These are phyloP conservation scores for Aphidius colemani DNA, from an alignment of 2,888 invertebrate genomes.

Conservation along the genomic window DNA sequence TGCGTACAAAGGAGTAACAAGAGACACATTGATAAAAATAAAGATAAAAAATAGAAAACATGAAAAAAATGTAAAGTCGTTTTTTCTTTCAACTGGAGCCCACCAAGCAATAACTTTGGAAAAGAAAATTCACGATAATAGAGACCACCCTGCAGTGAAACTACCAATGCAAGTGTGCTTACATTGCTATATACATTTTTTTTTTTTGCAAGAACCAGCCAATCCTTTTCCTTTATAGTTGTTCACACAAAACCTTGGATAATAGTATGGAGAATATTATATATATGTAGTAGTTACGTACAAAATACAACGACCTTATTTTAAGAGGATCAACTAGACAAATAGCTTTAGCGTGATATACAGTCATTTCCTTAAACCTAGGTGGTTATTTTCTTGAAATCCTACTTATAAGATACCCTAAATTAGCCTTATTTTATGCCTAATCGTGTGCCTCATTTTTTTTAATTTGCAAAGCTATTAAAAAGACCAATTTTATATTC, in stretches of 20 bases:
- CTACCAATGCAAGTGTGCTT: slow-evolving; percentile 41
- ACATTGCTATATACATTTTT: slow-evolving; percentile 17
- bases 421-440: slow-evolving; percentile 4
- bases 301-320: slow-evolving; percentile 31
- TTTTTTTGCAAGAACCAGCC: neutral
- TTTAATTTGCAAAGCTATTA: no score
- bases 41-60: slow-evolving; percentile 24
- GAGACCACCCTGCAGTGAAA: slow-evolving; percentile 46
- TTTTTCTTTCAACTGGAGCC: slow-evolving; percentile 26
- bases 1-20: slow-evolving; percentile 28
- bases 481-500: no score
- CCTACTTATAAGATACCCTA: slow-evolving; percentile 32
- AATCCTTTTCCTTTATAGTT: slow-evolving; percentile 17
- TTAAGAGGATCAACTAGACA: slow-evolving; percentile 49
- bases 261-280: neutral
- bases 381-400: slow-evolving; percentile 30
- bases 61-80: slow-evolving; percentile 44
- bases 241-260: slow-evolving; percentile 10
- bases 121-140: slow-evolving; percentile 52
- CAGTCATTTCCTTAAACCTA: slow-evolving; percentile 45
- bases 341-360: slow-evolving; percentile 51
- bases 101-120: slow-evolving; percentile 47
- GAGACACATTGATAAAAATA: slow-evolving; percentile 11
- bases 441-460: slow-evolving; percentile 6
- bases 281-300: slow-evolving; percentile 9